Evolutionary conservation across 1,140 invertebrate genomes (phyloP).

Genomic region (Adoxophyes honmai): DNA sequence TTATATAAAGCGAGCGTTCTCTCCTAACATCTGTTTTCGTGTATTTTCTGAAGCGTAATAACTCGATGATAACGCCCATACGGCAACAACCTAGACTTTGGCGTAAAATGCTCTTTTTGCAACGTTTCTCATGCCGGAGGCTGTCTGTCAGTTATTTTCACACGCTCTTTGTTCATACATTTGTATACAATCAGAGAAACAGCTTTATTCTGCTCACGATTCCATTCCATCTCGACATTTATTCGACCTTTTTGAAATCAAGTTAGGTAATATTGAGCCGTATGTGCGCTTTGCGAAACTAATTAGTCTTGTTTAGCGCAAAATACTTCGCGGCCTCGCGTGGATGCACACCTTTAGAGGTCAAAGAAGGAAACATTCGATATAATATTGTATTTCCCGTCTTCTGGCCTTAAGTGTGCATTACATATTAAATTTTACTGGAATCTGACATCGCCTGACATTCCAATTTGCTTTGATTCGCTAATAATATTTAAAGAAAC

Average conservation of each 20-base stretch:
- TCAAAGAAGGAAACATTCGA: neutral
- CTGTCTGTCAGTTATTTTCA: neutral
- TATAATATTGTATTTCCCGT: neutral
- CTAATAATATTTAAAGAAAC: neutral
- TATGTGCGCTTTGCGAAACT: neutral
- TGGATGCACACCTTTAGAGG: neutral
- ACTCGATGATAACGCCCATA: no score
- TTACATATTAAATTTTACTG: neutral
- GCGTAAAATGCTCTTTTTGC: neutral
- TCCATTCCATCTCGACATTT: constrained; percentile 11
- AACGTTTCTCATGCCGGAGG: neutral
- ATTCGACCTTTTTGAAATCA: constrained; percentile 1
- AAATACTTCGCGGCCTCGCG: neutral
- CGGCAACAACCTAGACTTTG: neutral
- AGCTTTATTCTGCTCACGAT: neutral
- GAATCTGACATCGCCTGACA: neutral
- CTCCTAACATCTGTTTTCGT: no score
- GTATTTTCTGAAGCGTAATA: no score
- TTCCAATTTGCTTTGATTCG: no score
- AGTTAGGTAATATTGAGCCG: neutral
- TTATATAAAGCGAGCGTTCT: no score
- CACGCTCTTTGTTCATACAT: neutral
- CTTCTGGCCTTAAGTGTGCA: neutral
- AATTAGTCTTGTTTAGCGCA: constrained; percentile 2
- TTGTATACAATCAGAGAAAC: neutral